Base-by-base conservation (phyloP, 2,113 vertebrate species). In the Actenoides lindsayi region DNA sequence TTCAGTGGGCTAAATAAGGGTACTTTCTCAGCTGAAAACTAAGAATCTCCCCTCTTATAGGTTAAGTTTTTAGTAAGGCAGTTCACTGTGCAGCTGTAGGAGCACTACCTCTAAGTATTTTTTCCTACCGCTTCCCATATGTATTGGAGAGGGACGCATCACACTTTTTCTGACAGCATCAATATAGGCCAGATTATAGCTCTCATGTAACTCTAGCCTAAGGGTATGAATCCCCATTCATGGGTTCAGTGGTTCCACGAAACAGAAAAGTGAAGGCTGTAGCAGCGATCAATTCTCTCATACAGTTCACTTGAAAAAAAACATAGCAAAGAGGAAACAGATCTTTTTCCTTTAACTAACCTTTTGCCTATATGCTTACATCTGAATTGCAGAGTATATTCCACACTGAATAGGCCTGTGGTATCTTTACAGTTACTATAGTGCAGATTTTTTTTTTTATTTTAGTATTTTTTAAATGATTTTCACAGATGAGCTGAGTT, bases 401-500 rank as follows among this genome's bases (percentile, higher is more conserved):
- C 35, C 53, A 84, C 51, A 15, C 21, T 25, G 64, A 82, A 48
- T 0, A 81, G 54, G 39, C 57, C 33, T 31, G 10, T 59, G 33
- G 8, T n/a, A 16, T 62, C 50, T 48, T 67, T 35, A 28, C 15
- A 17, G 17, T 41, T 73, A 73, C 89, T 87, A 17, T 31, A 42
- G 54, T 28, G 50, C 68, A 64, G 56, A 56, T 76, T 16, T 89
- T 71, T 44, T 63, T 41, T 23, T 59, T 31, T 13, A 20, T 35
- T 89, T 33, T 93, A 35, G 42, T 81, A 2, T 60, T 19, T 84
- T 93, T 94, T 57, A 17, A 80, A 93, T 94, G 76, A 67, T 91
- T 95, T 95, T 80, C 57, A 46, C 96, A 99, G 99, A 98, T 87
- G 99, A 99, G 94, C 98, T 99, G 80, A 99, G 99, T 30, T 95